phyloP scores from a whole-genome alignment of 2,888 invertebrate genomes.

The Drosophila merina region DNA sequence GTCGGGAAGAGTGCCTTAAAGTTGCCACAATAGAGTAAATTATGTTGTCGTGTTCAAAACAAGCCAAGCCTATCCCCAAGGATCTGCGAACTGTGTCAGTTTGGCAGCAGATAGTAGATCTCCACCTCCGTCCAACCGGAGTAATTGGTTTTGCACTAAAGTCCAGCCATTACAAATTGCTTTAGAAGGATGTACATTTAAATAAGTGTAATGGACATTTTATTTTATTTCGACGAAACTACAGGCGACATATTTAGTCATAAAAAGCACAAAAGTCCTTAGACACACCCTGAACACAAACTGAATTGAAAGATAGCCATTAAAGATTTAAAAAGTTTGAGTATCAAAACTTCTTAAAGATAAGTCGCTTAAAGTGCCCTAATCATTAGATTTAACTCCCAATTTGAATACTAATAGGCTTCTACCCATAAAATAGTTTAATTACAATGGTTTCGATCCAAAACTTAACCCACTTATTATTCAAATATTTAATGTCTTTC shows the following conservation, averaged over 20 bases:
- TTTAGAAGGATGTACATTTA: conserved; percentile 44
- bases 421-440: neutral
- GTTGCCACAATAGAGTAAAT: conserved; percentile 46
- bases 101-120: conserved; percentile 50
- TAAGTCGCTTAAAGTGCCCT: neutral
- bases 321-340: neutral
- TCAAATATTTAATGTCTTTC: conserved; percentile 3
- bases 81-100: conserved; percentile 64
- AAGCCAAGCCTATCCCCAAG: conserved; percentile 74
- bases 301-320: neutral
- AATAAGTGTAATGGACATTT: conserved; percentile 44
- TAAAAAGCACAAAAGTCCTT: conserved; percentile 10
- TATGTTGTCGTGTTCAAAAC: conserved; percentile 66
- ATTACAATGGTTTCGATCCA: neutral
- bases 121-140: conserved; percentile 1
- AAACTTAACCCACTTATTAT: conserved; percentile 9
- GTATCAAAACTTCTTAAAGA: neutral
- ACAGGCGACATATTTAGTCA: conserved; percentile 29
- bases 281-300: conserved; percentile 5
- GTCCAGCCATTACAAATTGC: conserved; percentile 51
- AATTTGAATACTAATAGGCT: too few relatives aligned
- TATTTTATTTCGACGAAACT: conserved; percentile 31
- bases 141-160: conserved; percentile 46
- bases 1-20: conserved; percentile 46
- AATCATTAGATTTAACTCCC: neutral